Evolutionary conservation across 2,888 invertebrate species (phyloP).

Genomic region (Drosophila ezoana): DNA sequence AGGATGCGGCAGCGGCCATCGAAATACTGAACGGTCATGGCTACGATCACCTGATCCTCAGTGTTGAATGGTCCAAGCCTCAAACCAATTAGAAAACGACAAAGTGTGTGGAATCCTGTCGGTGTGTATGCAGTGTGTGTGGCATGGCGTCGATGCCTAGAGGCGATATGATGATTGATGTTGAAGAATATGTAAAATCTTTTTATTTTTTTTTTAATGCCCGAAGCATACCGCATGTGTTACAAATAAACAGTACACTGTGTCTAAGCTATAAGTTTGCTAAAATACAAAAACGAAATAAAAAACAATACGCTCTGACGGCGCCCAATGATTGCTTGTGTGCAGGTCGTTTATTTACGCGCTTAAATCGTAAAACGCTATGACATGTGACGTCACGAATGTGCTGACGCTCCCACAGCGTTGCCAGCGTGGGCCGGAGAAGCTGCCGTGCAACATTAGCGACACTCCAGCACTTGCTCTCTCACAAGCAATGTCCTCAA

Average conservation of each 20-base stretch:
- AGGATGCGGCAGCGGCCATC: slow-evolving; percentile 97
- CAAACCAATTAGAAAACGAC: slow-evolving; percentile 84
- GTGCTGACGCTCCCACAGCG: slow-evolving; percentile 4
- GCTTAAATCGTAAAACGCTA: neutral
- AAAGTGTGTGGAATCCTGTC: slow-evolving; percentile 10
- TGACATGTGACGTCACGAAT: slow-evolving; percentile 26
- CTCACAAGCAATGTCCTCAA: neutral
- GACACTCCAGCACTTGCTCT: neutral
- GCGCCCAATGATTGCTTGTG: slow-evolving; percentile 3
- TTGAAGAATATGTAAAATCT: slow-evolving; percentile 7
- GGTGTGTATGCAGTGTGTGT: slow-evolving; percentile 5
- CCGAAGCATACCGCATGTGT: slow-evolving; percentile 27
- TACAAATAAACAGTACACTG: slow-evolving; percentile 28
- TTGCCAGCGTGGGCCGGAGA: slow-evolving; percentile 23
- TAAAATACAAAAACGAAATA: slow-evolving; percentile 28
- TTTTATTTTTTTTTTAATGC: slow-evolving; percentile 26
- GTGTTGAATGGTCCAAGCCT: slow-evolving; percentile 99
- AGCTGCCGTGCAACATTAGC: neutral
- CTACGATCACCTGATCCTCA: slow-evolving; percentile 98
- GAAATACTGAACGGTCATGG: slow-evolving; percentile 95
- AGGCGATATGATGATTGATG: neutral
- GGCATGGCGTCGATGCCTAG: slow-evolving; percentile 4
- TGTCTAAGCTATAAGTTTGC: slow-evolving; percentile 48
- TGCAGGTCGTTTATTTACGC: slow-evolving; percentile 3
- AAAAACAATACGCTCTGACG: slow-evolving; percentile 8